A percentile compares a stretch with the other conserved stretches of the same genome.
Evolutionary conservation across 2,888 invertebrate genomes (phyloP).

Genomic region (Dasysyrphus albostriatus): DNA sequence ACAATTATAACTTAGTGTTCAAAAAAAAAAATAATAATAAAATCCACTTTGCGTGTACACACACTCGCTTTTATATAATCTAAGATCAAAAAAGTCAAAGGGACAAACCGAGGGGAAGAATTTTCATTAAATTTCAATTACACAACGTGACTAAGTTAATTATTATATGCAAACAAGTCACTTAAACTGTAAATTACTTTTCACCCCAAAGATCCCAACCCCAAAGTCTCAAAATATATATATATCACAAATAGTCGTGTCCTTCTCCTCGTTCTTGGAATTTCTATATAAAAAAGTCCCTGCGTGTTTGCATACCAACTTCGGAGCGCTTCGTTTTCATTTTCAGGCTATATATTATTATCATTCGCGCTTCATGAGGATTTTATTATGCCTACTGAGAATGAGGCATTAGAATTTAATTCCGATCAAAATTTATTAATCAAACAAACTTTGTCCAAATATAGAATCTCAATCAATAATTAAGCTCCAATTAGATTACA

Average conservation of each 20-base stretch:
- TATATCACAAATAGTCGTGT: constrained; percentile 7
- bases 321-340: background rate
- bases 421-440: constrained; percentile 55
- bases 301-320: constrained; percentile 29
- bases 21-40: background rate
- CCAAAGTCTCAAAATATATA: background rate
- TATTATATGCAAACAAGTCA: constrained; percentile 75
- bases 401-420: background rate
- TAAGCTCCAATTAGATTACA: constrained; percentile 57
- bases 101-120: constrained; percentile 59
- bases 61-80: constrained; percentile 47
- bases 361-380: constrained; percentile 8
- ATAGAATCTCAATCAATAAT: constrained; percentile 56
- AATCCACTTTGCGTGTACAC: constrained; percentile 64
- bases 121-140: constrained; percentile 75
- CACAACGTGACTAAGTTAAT: constrained; percentile 71
- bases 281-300: constrained; percentile 11
- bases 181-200: constrained; percentile 72
- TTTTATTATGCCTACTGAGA: background rate
- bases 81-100: constrained; percentile 60
- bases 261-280: constrained; percentile 12
- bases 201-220: constrained; percentile 8
- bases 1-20: constrained; percentile 18
- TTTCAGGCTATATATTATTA: background rate
- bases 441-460: constrained; percentile 62